These are phyloP conservation scores for Melinopterus prodromus DNA, from an alignment of 2,888 invertebrate genomes.

Conservation along the genomic window DNA sequence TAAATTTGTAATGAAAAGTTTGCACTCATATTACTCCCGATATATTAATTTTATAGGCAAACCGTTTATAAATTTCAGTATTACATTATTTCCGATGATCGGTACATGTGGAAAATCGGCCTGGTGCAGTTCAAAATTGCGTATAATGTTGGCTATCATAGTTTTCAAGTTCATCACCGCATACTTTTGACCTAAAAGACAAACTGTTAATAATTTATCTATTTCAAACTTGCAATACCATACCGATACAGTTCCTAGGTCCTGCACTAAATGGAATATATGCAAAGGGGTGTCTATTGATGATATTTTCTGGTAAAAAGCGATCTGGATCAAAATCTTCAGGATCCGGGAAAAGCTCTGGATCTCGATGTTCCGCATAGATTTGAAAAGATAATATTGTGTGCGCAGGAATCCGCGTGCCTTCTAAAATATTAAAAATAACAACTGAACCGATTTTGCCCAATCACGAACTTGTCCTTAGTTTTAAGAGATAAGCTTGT, in stretches of 20 bases:
- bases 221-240: not conserved
- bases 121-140: conserved; percentile 31
- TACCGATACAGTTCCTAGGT: conserved; percentile 37
- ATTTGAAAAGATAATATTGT: conserved; percentile 35
- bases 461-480: too few species aligned
- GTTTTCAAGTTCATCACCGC: not conserved
- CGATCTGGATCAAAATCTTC: conserved; percentile 37
- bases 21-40: not conserved
- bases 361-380: conserved; percentile 34
- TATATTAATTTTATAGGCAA: conserved; percentile 31
- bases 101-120: conserved; percentile 29
- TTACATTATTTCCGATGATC: conserved; percentile 13
- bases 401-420: conserved; percentile 32
- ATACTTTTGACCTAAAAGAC: conserved; percentile 38
- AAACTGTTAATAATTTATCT: too few species aligned
- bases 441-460: too few species aligned
- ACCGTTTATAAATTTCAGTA: conserved; percentile 34
- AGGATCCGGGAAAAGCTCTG: conserved; percentile 35
- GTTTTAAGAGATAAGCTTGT: too few species aligned
- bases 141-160: conserved; percentile 7
- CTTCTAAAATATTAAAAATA: conserved; percentile 29
- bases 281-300: conserved; percentile 33
- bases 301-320: conserved; percentile 34
- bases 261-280: conserved; percentile 38
- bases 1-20: too few species aligned